Evolutionary conservation across 2,113 vertebrate genomes (phyloP), one percentile per base, ranked within the genome.

Genomic region (Phocoena phocoena): DNA sequence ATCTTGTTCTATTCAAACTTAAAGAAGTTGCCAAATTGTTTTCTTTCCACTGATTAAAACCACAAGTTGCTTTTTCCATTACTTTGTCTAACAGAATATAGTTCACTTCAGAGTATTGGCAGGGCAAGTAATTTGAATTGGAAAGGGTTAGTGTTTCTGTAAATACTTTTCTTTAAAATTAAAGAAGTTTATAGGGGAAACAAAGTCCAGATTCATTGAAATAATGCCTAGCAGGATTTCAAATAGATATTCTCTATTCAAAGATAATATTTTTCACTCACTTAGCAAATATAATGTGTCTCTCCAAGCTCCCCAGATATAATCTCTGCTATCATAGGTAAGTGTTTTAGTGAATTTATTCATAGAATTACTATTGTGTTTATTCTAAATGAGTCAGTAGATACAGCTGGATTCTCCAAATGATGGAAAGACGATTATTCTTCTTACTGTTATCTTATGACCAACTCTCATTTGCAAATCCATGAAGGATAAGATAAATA

Each of bases 21-120:
- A 83, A 93, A 94, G 55, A 96, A 92, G 77, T 93, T 96, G 95
- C 95, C 96, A 98, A 93, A 76, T 84, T 95, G 28, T 93, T 96
- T 97, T 85, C 25, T 95, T 97, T 93, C 77, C 84, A 81, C 55
- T 93, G 58, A 95, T 96, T 77, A 90, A 97, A 97, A 95, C 63
- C 31, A 33, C 55, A 95, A 92, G 36, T 91, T 90, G 71, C 28
- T 96, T 95, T 95, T 97, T 90, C 38, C 36, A 50, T 92, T 90
- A 88, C 67, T 94, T 92, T 92, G 41, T 65, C 53, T 93, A 36
- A 94, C 18, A 90, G 67, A 88, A 50, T 74, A 93, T 87, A 93
- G 14, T 81, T 93, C 36, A 88, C 44, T 90, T 81, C 91, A 95
- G 60, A 85, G 53, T 92, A 89, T 38, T 93, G 82, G 3, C 20